Conservation (phyloP, 2,797 vertebrate species). For the Acanthurus tractus region DNA sequence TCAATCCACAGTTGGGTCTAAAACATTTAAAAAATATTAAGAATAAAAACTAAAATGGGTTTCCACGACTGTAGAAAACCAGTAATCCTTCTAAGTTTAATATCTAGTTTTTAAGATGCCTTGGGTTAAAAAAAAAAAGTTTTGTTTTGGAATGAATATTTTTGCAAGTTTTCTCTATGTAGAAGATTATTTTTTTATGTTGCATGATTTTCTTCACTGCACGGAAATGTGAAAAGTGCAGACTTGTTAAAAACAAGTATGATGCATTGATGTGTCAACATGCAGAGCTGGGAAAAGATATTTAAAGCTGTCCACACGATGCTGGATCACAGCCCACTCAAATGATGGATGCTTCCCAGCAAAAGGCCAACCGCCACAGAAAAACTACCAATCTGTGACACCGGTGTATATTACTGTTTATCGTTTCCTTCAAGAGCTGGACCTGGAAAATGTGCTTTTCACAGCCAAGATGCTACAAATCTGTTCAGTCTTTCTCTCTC, state of each 20-base stretch:
- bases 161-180: not conserved
- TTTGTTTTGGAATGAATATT: slow-evolving; percentile 9
- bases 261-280: slow-evolving; percentile 5
- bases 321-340: not conserved
- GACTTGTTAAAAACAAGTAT: not conserved
- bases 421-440: not conserved
- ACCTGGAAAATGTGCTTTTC: slow-evolving; percentile 10
- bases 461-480: not conserved
- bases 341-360: slow-evolving; percentile 4
- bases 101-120: slow-evolving; percentile 14
- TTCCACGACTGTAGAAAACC: not conserved
- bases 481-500: not conserved
- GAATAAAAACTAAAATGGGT: not conserved
- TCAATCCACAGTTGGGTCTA: not conserved
- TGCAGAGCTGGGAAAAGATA: not conserved
- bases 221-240: not conserved
- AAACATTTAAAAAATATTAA: not conserved
- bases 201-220: not conserved
- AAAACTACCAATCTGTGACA: slow-evolving; percentile 14
- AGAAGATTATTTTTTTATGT: not conserved
- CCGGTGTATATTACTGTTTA: not conserved
- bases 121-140: not conserved
- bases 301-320: slow-evolving; percentile 1
- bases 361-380: not conserved
- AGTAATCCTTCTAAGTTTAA: slow-evolving; percentile 7